Evolutionary conservation across 30 jellyfish, hydroid and myxozoan genomes (phyloP).

Genomic region (Phacellophora camtschatica): DNA sequence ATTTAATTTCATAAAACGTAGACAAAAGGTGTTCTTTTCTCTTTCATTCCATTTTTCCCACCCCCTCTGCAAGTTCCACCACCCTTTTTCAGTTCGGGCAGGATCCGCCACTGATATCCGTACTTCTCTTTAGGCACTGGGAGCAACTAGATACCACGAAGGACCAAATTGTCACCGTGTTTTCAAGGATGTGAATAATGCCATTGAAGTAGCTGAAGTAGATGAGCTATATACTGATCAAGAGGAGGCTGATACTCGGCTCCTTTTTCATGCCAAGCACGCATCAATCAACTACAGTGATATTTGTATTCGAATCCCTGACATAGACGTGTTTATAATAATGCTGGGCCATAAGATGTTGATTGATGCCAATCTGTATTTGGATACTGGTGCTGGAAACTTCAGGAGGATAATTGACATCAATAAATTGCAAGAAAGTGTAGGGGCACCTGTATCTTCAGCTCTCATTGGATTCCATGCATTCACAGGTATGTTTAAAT

Average conservation of each 20-base stretch:
- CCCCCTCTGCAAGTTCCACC: background rate
- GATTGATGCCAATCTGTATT: constrained; percentile 9
- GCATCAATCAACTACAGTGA: background rate
- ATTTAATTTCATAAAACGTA: background rate
- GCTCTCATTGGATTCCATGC: constrained; percentile 11
- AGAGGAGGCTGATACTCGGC: constrained; percentile 40
- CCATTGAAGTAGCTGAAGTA: background rate
- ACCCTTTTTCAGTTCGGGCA: background rate
- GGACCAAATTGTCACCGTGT: constrained; percentile 6
- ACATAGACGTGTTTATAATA: constrained; percentile 39
- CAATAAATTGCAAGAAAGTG: background rate
- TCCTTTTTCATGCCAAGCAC: constrained; percentile 39
- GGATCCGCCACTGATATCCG: constrained; percentile 10
- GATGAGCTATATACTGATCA: constrained; percentile 12
- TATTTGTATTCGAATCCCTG: constrained; percentile 25
- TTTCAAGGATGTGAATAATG: background rate
- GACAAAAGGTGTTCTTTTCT: background rate
- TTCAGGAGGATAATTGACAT: constrained; percentile 13
- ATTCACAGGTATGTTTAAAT: background rate
- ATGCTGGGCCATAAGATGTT: constrained; percentile 18
- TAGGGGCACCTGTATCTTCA: constrained; percentile 5
- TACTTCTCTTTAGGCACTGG: background rate
- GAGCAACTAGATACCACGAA: background rate
- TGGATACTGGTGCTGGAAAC: constrained; percentile 45
- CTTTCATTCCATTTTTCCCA: background rate